These are phyloP conservation scores for Aspidiotus rigidus DNA, from an alignment of 2,888 invertebrate species.

Conservation along the genomic window DNA sequence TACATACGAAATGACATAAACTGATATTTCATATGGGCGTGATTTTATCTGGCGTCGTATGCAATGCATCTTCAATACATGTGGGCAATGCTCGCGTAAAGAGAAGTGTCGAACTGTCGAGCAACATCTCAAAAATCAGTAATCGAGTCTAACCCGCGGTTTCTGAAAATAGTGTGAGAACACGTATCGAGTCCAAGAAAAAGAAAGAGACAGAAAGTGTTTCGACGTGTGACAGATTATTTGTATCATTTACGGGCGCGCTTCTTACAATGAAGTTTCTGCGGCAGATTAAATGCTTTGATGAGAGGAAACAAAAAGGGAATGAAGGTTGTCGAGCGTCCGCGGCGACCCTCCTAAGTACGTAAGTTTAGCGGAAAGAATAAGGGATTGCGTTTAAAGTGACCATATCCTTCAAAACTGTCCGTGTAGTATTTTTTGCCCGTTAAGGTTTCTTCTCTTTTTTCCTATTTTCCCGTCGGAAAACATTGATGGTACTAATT, in stretches of 20 bases:
- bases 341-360: conserved; percentile 26
- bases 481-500: conserved; percentile 33
- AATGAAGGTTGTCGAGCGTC: conserved; percentile 29
- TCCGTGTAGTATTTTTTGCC: conserved; percentile 21
- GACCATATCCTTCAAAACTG: conserved; percentile 25
- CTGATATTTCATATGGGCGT: too few species aligned
- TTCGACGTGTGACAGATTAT: conserved; percentile 27
- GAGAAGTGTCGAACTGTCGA: neutral
- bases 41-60: too few species aligned
- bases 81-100: neutral
- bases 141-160: conserved; percentile 24
- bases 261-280: conserved; percentile 23
- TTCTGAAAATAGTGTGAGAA: conserved; percentile 2
- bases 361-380: conserved; percentile 17
- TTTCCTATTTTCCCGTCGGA: conserved; percentile 6
- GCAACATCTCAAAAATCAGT: conserved; percentile 17
- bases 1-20: too few species aligned
- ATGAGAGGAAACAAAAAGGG: conserved; percentile 28
- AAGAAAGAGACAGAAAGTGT: neutral
- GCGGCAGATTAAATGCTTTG: conserved; percentile 30
- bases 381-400: conserved; percentile 30
- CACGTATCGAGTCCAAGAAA: too few species aligned
- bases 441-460: neutral
- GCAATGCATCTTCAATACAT: neutral
- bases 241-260: conserved; percentile 28